Evolutionary conservation across 2,888 invertebrate species (phyloP), one percentile per base, ranked within the genome.

Genomic region (Aphidoletes aphidimyza): DNA sequence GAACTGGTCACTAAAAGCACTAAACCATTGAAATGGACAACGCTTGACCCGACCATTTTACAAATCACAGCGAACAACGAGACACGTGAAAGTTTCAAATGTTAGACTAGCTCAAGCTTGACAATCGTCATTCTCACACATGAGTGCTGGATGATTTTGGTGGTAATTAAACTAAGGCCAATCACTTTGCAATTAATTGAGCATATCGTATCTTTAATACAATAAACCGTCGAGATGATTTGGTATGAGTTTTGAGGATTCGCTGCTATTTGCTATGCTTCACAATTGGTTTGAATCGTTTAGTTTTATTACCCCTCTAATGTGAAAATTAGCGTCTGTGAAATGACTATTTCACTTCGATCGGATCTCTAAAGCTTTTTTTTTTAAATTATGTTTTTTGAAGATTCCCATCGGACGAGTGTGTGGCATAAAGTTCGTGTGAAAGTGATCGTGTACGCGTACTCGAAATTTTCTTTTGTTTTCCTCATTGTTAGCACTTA

Each of bases 391-490:
- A 69, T 30, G 34, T 22, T 6, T 69, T 30, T 22, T 22, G 54
- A 54, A n/a, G 54, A 30, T 0, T 69, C 34, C 17, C 34, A 69
- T 1, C 30, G 3, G 9, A 69, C 14, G 34, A 69, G 0, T 54
- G 22, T 17, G 54, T 69, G n/a, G n/a, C n/a, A 26, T 26, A 26
- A 11, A 26, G 34, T 30, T 69, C 30, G 19, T 81, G 81, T 81
- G 81, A 81, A 81, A 81, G 81, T 81, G 81, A 81, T 81, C 36
- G 81, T 22, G 37, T 39, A n/a, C n/a, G n/a, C n/a, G n/a, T n/a
- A n/a, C n/a, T n/a, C n/a, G n/a, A 81, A 59, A 69, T 81, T 81
- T 81, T 14, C 81, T 81, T 81, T 81, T 81, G 81, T 81, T 81
- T 81, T 37, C 37, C 39, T 36, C 81, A 81, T 81, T 81, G 22